Conservation (phyloP, 2,888 invertebrate species). For the Merodon equestris region DNA sequence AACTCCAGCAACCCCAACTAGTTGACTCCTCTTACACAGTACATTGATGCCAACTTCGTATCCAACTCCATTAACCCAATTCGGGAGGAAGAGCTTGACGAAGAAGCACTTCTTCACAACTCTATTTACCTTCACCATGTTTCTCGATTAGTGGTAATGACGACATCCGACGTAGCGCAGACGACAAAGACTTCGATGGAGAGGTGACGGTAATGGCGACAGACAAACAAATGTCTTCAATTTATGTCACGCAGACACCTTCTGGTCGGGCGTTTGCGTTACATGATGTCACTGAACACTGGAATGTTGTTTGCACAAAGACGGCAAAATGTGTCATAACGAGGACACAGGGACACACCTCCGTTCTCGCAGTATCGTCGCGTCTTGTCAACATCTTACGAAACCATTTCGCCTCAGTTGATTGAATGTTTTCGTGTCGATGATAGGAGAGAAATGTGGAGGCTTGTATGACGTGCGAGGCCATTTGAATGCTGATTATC, state of each 20-base stretch:
- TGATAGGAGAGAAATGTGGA: too few species aligned
- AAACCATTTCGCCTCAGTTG: constrained; percentile 17
- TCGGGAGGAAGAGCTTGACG: background rate
- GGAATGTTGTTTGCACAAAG: background rate
- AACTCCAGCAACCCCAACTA: constrained; percentile 8
- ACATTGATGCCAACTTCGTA: too few species aligned
- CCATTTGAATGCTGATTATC: constrained; percentile 29
- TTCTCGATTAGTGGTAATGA: constrained; percentile 39
- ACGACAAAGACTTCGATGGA: constrained; percentile 7
- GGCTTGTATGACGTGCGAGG: constrained; percentile 40
- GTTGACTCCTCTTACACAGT: too few species aligned
- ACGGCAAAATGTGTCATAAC: background rate
- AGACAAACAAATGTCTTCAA: constrained; percentile 18
- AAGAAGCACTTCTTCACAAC: constrained; percentile 10
- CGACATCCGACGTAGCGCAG: constrained; percentile 8
- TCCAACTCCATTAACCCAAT: constrained; percentile 32
- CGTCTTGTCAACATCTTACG: background rate
- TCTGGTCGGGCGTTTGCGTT: background rate
- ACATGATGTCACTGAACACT: too few species aligned
- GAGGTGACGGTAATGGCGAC: background rate
- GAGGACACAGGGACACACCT: background rate
- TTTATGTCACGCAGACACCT: background rate
- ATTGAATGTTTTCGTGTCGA: constrained; percentile 33
- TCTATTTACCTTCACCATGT: constrained; percentile 35
- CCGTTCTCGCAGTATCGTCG: background rate